Evolutionary conservation across 2,888 invertebrate genomes (phyloP), one percentile per base, ranked within the genome.

Genomic region (Plemyria rubiginata): DNA sequence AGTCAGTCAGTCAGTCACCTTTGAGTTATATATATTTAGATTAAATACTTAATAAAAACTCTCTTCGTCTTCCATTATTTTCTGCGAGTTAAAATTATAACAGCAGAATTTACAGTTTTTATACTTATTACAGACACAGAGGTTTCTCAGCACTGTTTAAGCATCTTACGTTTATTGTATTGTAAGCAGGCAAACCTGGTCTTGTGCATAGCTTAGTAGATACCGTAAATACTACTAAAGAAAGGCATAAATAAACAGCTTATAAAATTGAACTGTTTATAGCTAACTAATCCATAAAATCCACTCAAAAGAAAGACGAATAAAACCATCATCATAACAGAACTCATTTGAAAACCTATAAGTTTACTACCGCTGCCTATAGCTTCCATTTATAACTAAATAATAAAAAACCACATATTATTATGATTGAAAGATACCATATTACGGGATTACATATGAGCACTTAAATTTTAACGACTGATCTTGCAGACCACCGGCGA

Each of bases 381-480:
- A 74, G 71, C 68, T 71, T 71, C 78, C 71, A 79, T 77, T 75
- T 76, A 73, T 71, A 77, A 71, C 66, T 71, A 72, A 74, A 76
- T 78, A 74, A 73, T 79, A 75, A 75, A 77, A 76, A 75, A 72
- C 74, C 74, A 71, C 70, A 72, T 67, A 67, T 61, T 66, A 69
- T 71, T 74, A 76, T 78, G 74, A 78, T 77, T 79, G 77, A 79
- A 77, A 75, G 76, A 76, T 78, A 78, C 70, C 75, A 79, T 81
- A 79, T 77, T 75, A 77, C 71, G 70, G 73, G 73, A 80, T 80
- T 79, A 77, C 76, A 62, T 71, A 71, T 68, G 62, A 73, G 79
- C 78, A 76, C 77, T 82, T 73, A 82, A 81, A 80, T 55, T 77
- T 82, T 82, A 79, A 82, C 73, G 78, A 73, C 63, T 70, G 68